Evolutionary conservation across 92 coral and sea anemone species (phyloP).

Genomic region (Actinernus sp.): DNA sequence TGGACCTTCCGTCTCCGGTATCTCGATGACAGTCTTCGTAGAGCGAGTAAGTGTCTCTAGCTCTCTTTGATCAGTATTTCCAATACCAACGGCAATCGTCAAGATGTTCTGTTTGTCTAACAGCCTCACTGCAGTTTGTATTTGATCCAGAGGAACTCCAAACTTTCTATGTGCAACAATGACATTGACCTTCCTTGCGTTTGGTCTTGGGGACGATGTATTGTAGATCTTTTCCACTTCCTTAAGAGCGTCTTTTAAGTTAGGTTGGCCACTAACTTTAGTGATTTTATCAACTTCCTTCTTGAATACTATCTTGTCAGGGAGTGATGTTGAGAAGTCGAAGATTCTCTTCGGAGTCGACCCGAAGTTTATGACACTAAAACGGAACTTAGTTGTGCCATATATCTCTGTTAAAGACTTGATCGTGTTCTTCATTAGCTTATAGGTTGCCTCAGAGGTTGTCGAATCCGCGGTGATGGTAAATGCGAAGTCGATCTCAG

Average conservation of each 20-base stretch:
- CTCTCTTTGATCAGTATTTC: constrained; percentile 5
- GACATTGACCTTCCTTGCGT: constrained; percentile 9
- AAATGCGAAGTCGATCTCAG: constrained; percentile 23
- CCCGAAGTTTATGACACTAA: constrained; percentile 16
- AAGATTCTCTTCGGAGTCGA: constrained; percentile 7
- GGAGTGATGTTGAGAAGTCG: constrained; percentile 2
- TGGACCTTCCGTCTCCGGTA: constrained; percentile 1
- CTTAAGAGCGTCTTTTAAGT: constrained; percentile 1
- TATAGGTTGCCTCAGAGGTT: neutral
- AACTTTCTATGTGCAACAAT: constrained; percentile 8
- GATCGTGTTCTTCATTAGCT: constrained; percentile 2
- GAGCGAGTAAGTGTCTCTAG: constrained; percentile 21
- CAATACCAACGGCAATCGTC: constrained; percentile 13
- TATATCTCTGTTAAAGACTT: constrained; percentile 23
- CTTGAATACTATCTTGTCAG: constrained; percentile 16
- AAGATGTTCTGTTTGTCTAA: neutral
- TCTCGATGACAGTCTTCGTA: constrained; percentile 3
- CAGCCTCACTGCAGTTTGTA: constrained; percentile 11
- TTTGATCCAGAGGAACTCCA: neutral
- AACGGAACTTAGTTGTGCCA: constrained; percentile 22
- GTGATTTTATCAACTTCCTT: constrained; percentile 10
- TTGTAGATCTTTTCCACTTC: constrained; percentile 22
- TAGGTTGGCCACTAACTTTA: constrained; percentile 6
- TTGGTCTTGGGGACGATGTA: constrained; percentile 5
- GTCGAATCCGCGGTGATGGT: constrained; percentile 5